These are phyloP conservation scores for Ophonus ardosiacus DNA, from an alignment of 2,888 invertebrate species.

Conservation along the genomic window DNA sequence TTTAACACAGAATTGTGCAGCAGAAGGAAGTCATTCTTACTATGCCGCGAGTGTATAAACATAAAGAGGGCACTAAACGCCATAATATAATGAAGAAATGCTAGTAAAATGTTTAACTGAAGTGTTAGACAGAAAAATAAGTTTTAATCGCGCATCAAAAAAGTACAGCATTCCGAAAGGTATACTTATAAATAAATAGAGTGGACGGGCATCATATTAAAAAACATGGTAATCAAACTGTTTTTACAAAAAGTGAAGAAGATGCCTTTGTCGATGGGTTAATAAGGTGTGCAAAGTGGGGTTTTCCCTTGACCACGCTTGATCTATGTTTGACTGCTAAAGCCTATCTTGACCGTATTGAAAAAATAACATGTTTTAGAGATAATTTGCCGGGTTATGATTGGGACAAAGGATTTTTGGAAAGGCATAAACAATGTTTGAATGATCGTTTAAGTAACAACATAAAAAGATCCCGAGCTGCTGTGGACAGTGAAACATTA, in stretches of 20 bases:
- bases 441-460: conserved; percentile 7
- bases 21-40: not conserved
- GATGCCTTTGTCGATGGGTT: not conserved
- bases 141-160: not conserved
- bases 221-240: conserved; percentile 47
- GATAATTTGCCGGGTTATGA: conserved; percentile 6
- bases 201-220: not conserved
- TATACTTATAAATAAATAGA: not conserved
- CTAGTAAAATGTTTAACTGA: not conserved
- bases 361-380: conserved; percentile 9
- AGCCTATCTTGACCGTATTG: conserved; percentile 63
- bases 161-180: not conserved
- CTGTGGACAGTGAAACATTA: conserved; percentile 61
- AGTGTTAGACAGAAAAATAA: not conserved
- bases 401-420: conserved; percentile 15
- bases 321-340: conserved; percentile 52
- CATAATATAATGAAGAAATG: not conserved
- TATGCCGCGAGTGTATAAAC: not conserved
- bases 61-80: not conserved
- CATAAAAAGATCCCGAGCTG: conserved; percentile 63
- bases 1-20: not conserved
- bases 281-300: conserved; percentile 25
- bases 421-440: conserved; percentile 45
- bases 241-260: conserved; percentile 39
- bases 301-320: conserved; percentile 15